These are phyloP conservation scores for Caenorhabditis drosophilae DNA, from an alignment of 2,888 invertebrate species.

Conservation along the genomic window DNA sequence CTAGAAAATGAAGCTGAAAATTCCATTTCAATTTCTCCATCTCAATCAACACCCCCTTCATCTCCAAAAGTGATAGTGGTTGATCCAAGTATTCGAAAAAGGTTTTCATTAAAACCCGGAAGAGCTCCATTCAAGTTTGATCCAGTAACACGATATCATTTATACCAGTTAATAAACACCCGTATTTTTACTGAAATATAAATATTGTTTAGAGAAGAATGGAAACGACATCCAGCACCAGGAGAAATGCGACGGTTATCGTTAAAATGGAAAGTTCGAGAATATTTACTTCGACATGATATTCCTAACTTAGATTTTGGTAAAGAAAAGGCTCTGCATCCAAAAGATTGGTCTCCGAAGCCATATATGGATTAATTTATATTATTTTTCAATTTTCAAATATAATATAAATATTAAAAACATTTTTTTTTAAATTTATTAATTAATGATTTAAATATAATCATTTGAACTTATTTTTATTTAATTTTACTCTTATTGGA, in stretches of 20 bases:
- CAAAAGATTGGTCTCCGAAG: slow-evolving; percentile 45
- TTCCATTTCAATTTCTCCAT: not conserved
- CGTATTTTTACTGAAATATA: not conserved
- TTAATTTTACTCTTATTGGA: too few relatives aligned
- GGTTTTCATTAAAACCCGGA: slow-evolving; percentile 50
- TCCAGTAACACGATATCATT: slow-evolving; percentile 56
- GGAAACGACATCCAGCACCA: slow-evolving; percentile 60
- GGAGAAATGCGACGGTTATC: slow-evolving; percentile 58
- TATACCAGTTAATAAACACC: slow-evolving; percentile 47
- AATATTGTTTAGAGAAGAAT: slow-evolving; percentile 43
- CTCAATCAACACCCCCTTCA: not conserved
- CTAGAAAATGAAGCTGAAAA: slow-evolving; percentile 13
- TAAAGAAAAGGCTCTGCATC: slow-evolving; percentile 23
- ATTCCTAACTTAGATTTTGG: slow-evolving; percentile 29
- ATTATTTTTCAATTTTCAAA: not conserved
- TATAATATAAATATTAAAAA: too few relatives aligned
- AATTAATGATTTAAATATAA: too few relatives aligned
- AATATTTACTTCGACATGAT: slow-evolving; percentile 54
- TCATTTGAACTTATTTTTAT: too few relatives aligned
- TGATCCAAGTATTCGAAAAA: slow-evolving; percentile 31
- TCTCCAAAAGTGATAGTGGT: not conserved
- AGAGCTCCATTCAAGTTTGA: slow-evolving; percentile 60
- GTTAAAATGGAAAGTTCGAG: slow-evolving; percentile 65
- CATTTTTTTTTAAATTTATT: too few relatives aligned
- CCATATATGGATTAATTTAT: slow-evolving; percentile 41